Conservation (phyloP, 1,140 invertebrate genomes). For the Zophobas atratus region DNA sequence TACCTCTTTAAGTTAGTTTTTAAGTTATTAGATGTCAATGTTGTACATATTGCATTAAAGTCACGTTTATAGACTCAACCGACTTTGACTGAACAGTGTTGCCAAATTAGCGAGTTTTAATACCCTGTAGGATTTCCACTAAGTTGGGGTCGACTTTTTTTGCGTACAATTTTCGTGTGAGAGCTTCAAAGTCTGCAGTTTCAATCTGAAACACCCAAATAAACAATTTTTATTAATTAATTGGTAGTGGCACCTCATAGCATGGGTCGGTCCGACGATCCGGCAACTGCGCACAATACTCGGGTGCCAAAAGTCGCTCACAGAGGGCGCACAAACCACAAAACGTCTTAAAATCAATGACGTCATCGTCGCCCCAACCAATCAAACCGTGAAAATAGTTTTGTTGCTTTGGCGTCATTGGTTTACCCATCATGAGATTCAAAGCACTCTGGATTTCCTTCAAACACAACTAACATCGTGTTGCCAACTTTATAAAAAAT, state of each 20-base stretch:
- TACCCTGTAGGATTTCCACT: slow-evolving; percentile 60
- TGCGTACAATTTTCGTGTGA: slow-evolving; percentile 61
- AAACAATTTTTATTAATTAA: background rate
- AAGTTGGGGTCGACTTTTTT: slow-evolving; percentile 60
- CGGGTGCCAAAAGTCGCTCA: slow-evolving; percentile 72
- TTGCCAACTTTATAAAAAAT: slow-evolving; percentile 17
- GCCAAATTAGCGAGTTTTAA: slow-evolving; percentile 57
- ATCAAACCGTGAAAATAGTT: slow-evolving; percentile 69
- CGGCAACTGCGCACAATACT: slow-evolving; percentile 62
- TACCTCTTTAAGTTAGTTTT: slow-evolving; percentile 56
- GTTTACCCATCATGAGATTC: slow-evolving; percentile 75
- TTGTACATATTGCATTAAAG: slow-evolving; percentile 62
- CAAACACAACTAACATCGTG: slow-evolving; percentile 42
- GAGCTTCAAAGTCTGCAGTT: slow-evolving; percentile 66
- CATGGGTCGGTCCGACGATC: slow-evolving; percentile 66
- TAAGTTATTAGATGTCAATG: slow-evolving; percentile 60
- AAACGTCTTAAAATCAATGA: slow-evolving; percentile 77
- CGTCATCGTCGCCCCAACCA: slow-evolving; percentile 69
- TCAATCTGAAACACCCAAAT: slow-evolving; percentile 62
- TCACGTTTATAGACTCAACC: slow-evolving; percentile 56
- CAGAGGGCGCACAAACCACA: slow-evolving; percentile 78
- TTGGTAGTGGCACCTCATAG: slow-evolving; percentile 60
- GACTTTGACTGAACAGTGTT: background rate
- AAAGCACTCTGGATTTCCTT: slow-evolving; percentile 72
- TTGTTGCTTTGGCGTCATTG: slow-evolving; percentile 69